phyloP scores from a whole-genome alignment of 2,888 invertebrate genomes.

The Agrotis ipsilon region DNA sequence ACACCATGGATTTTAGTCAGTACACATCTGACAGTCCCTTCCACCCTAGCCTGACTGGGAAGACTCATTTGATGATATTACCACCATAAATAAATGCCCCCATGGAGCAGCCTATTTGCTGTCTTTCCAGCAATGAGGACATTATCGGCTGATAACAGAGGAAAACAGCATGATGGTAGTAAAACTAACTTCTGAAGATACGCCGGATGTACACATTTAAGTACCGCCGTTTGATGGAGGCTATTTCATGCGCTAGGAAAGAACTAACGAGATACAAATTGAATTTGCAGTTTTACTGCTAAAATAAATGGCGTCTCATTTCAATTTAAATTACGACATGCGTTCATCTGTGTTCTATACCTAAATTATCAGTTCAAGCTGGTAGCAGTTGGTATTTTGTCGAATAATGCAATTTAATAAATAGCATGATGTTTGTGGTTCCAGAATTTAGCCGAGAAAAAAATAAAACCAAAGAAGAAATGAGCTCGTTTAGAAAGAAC shows the following conservation, averaged over 20 bases:
- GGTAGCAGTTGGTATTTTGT: neutral
- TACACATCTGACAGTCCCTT: no score
- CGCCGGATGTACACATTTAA: neutral
- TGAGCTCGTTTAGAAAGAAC: no score
- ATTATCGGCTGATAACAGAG: neutral
- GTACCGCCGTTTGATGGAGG: neutral
- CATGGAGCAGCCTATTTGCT: no score
- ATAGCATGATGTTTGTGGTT: no score
- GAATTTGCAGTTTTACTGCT: conserved; percentile 21
- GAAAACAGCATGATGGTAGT: neutral
- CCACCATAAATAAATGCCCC: no score
- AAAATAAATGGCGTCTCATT: conserved; percentile 1
- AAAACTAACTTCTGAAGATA: neutral
- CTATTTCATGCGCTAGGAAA: conserved; percentile 4
- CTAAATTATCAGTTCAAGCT: neutral
- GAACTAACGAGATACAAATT: conserved; percentile 23
- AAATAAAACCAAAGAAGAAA: no score
- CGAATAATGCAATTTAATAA: no score
- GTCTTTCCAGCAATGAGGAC: no score
- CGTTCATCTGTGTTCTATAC: neutral
- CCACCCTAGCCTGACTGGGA: no score
- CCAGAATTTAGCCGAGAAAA: no score
- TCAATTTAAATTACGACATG: conserved; percentile 14
- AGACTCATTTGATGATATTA: no score
- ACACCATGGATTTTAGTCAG: no score